Conservation (phyloP, 1,140 invertebrate species). For the Trigoniulus corallinus region DNA sequence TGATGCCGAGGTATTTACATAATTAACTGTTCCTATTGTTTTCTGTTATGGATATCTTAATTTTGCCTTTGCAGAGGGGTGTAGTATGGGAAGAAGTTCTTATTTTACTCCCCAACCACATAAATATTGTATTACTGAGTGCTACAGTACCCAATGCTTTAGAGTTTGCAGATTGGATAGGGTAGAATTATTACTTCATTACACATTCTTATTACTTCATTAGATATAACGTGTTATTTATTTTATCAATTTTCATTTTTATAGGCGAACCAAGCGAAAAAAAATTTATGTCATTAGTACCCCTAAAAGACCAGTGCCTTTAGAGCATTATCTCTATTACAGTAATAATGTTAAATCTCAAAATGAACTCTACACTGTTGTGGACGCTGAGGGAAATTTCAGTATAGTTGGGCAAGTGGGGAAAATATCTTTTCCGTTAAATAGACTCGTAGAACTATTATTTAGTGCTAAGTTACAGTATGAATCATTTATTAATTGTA, state of each 20-base stretch:
- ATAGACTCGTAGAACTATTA: no score
- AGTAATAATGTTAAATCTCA: slow-evolving; percentile 64
- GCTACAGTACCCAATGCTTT: slow-evolving; percentile 96
- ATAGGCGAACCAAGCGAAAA: slow-evolving; percentile 59
- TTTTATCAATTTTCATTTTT: slow-evolving; percentile 12
- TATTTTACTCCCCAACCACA: slow-evolving; percentile 83
- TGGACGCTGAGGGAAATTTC: slow-evolving; percentile 57
- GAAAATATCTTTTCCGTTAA: no score
- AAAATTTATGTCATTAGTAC: slow-evolving; percentile 94
- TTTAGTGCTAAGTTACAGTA: no score
- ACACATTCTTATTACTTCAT: slow-evolving; percentile 13
- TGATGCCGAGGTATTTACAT: slow-evolving; percentile 57
- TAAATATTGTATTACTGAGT: slow-evolving; percentile 91
- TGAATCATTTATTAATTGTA: neutral
- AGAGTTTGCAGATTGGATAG: slow-evolving; percentile 96
- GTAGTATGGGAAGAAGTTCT: slow-evolving; percentile 99
- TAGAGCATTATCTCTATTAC: slow-evolving; percentile 86
- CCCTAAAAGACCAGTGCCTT: slow-evolving; percentile 77
- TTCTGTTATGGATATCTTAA: slow-evolving; percentile 1
- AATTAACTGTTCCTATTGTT: neutral
- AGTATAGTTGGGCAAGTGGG: slow-evolving; percentile 2
- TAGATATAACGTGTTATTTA: neutral
- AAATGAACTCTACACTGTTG: slow-evolving; percentile 65
- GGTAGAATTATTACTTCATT: no score
- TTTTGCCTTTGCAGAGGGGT: slow-evolving; percentile 47